Percentiles rank a stretch among this genome's conserved stretches.
These are phyloP conservation scores for Zaprionus inermis DNA, from an alignment of 1,140 invertebrate species.

Conservation along the genomic window DNA sequence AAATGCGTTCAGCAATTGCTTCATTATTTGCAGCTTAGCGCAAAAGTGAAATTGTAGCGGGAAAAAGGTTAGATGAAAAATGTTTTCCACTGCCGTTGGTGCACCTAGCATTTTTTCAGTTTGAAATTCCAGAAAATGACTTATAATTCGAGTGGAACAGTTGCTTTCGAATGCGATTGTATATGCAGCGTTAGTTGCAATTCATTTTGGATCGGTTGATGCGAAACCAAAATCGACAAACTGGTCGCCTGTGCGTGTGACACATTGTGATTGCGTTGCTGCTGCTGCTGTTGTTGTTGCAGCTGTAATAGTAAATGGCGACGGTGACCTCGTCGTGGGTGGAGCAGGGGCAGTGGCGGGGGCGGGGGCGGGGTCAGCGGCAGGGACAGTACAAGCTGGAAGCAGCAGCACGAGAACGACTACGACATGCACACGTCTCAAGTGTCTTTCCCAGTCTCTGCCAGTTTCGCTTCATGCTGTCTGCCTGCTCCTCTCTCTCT, in stretches of 20 bases:
- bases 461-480: conserved; percentile 6
- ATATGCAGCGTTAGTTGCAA: no score
- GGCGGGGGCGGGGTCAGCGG: no score
- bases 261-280: conserved; percentile 49
- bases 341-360: conserved; percentile 20
- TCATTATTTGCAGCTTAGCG: not conserved
- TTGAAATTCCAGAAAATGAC: not conserved
- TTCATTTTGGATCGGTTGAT: not conserved
- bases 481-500: not conserved
- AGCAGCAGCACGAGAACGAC: conserved; percentile 1
- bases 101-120: not conserved
- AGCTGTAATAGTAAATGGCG: conserved; percentile 34
- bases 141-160: no score
- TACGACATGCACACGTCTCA: conserved; percentile 66
- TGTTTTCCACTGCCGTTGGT: not conserved
- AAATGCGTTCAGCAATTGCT: not conserved
- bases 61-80: not conserved
- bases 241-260: conserved; percentile 42
- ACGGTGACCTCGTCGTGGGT: conserved; percentile 20
- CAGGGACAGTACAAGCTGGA: conserved; percentile 13
- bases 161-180: no score
- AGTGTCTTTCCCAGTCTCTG: conserved; percentile 42
- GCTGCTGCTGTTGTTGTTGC: not conserved
- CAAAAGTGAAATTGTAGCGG: not conserved
- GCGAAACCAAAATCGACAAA: conserved; percentile 4